Evolutionary conservation across 64 coral and sea anemone species (phyloP).

Genomic region (Astreopora myriophthalma): DNA sequence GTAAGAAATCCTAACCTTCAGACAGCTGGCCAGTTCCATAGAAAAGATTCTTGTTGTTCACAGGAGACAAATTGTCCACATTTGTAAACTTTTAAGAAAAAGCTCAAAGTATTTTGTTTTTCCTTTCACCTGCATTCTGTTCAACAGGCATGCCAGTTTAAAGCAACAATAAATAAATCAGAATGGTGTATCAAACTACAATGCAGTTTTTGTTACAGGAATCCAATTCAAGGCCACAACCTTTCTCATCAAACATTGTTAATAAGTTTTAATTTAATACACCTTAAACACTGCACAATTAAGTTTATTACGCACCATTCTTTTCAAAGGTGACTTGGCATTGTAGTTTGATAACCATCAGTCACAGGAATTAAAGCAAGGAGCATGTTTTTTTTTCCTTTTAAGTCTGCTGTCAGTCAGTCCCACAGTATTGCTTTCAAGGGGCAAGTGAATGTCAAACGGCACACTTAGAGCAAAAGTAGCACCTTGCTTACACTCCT

Average conservation of each 20-base stretch:
- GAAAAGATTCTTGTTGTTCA: no score
- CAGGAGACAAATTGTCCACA: neutral
- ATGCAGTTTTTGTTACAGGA: neutral
- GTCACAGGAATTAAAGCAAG: slow-evolving; percentile 39
- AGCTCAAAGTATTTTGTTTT: neutral
- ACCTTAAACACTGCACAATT: neutral
- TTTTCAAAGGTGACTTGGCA: neutral
- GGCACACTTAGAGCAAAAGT: neutral
- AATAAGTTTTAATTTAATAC: neutral
- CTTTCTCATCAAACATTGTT: neutral
- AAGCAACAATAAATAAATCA: neutral
- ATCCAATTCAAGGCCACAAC: neutral
- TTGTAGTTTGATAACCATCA: neutral
- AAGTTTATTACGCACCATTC: neutral
- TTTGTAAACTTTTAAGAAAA: neutral
- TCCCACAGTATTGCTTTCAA: neutral
- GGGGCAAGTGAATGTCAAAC: neutral
- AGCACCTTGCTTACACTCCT: slow-evolving; percentile 19
- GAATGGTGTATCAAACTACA: neutral
- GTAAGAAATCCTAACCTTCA: neutral
- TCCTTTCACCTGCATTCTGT: neutral
- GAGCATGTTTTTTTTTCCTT: neutral
- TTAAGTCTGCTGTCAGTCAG: neutral
- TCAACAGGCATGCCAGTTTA: slow-evolving; percentile 28
- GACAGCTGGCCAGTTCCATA: neutral